Evolutionary conservation across 1,140 invertebrate species (phyloP), one percentile per base, ranked within the genome.

Genomic region (Meteorus sp.): DNA sequence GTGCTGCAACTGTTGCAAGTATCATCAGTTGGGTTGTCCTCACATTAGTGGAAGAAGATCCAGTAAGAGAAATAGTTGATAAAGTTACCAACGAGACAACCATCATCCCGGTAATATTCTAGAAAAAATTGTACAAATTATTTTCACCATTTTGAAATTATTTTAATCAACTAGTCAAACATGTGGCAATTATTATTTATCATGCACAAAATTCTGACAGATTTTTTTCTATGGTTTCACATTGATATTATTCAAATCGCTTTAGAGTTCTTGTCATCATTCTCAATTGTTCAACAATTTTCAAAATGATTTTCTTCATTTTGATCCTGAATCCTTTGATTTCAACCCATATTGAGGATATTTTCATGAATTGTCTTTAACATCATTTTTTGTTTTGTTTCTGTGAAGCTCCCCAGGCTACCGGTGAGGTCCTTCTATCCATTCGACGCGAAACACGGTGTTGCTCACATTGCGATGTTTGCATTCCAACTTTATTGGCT

Each of bases 21-120:
- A 82, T 86, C 19, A 59, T 85, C 3, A 76, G 83, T 5, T 91
- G 90, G 90, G 87, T 88, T 1, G 85, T 81, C 0, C 84, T 91
- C 13, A 92, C 90, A 0, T 91, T 92, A 78, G 82, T 91, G 47
- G 90, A 87, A 0, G 88, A 91, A 0, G 88, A 91, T 8, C 89
- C 88, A 11, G 83, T 85, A 0, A 86, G 87, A 59, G 75, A 82
- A n/a, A 76, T 86, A 5, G 72, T 83, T 0, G 87, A 90, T 67
- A 85, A 87, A 5, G 85, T 88, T 13, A 89, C 88, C 1, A 92
- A 92, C 65, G 84, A 85, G 7, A 90, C 89, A 0, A 82, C 85
- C 0, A 80, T 80, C 0, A 82, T 88, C 31, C 83, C 85, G 69
- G 86, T 78, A 63, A 63, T 44, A 31, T 43, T 35, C 6, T n/a